Evolutionary conservation across 2,888 invertebrate species (phyloP).

Genomic region (Meteorus colon): DNA sequence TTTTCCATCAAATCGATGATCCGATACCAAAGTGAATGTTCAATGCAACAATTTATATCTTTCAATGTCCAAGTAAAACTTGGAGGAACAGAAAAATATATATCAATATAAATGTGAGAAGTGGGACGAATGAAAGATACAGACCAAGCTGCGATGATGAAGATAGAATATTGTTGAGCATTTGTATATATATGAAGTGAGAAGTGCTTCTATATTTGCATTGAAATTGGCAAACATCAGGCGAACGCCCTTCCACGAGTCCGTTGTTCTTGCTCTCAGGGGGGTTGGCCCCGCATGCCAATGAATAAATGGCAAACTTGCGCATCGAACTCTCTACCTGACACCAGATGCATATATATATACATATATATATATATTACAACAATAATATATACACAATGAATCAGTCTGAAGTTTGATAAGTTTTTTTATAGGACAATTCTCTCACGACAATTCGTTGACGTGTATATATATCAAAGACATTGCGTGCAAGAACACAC

Average conservation of each 20-base stretch:
- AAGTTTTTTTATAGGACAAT: background rate
- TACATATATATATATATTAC: no score
- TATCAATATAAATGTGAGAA: background rate
- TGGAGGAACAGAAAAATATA: background rate
- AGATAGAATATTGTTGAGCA: constrained; percentile 5
- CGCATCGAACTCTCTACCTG: background rate
- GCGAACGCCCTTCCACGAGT: background rate
- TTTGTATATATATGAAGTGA: constrained; percentile 46
- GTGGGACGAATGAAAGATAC: constrained; percentile 3
- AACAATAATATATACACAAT: background rate
- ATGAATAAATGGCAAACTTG: constrained; percentile 44
- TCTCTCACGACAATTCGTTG: background rate
- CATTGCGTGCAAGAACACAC: no score
- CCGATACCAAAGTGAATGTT: no score
- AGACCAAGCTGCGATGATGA: background rate
- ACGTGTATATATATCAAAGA: background rate
- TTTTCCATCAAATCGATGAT: no score
- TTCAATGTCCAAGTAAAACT: background rate
- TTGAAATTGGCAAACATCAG: constrained; percentile 64
- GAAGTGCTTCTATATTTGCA: constrained; percentile 62
- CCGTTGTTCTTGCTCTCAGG: constrained; percentile 23
- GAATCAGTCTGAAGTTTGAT: background rate
- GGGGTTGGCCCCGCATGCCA: constrained; percentile 18
- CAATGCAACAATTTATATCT: background rate
- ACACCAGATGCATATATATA: background rate